Base-by-base conservation (phyloP, 2,888 invertebrate species). In the Sclerodermus sp. region DNA sequence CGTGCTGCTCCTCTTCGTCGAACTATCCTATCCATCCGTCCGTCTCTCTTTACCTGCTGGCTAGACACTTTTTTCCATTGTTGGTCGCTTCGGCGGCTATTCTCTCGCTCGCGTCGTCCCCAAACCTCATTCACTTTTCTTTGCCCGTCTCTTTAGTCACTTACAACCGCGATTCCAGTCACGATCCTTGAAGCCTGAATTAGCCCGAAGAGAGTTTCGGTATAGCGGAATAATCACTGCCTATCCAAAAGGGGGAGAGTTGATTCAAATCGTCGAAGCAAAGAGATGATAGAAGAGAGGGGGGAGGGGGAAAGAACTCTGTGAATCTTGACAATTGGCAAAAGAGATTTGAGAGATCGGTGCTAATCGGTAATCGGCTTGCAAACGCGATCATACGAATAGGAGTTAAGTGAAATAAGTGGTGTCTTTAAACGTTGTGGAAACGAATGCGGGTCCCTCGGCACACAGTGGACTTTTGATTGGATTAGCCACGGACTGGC, bases 401-500 rank as follows among this genome's bases (percentile, higher is more conserved):
- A 23, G 3, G 8, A 23, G 23, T 23, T 5, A 23, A 23, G 23
- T 23, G 23, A 23, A 23, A 23, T 5, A 5, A 8, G 4, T 23
- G 23, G 23, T 5, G 3, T 23, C 23, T 23, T 8, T 23, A 8
- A 23, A 8, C 23, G 23, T 8, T 3, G 8, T 3, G 23, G 23
- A 23, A 23, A 5, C 23, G 23, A 23, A 23, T 23, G 23, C 8
- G 23, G 23, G 4, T 23, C 8, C 4, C 23, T 34, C 10, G 41
- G 42, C 32, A 17, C 39, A 53, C 62, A 57, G 66, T 65, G 54
- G 56, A 50, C 58, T 61, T 71, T 70, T 74, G 74, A 74, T 74
- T 74, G 70, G 67, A 76, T 74, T 73, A 73, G 71, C 68, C 58
- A 73, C 70, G 73, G 68, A 60, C 62, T 45, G 58, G 54, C 62